These are phyloP conservation scores for Paragorgia papillata DNA, from an alignment of 92 coral and sea anemone species.

Conservation along the genomic window DNA sequence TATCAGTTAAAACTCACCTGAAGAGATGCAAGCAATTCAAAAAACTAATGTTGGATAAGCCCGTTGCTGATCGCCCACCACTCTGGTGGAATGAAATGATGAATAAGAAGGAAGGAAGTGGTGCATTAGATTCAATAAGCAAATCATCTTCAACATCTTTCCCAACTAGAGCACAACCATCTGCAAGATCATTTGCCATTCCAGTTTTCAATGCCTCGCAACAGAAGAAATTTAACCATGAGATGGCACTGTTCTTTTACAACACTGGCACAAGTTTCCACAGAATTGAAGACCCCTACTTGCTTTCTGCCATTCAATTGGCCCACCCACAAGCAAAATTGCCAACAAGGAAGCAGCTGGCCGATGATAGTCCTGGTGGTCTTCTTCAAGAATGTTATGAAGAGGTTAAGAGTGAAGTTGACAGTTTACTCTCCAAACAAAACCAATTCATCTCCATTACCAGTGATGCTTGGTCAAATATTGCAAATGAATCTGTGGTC, in stretches of 20 bases:
- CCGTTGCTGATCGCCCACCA: slow-evolving; percentile 6
- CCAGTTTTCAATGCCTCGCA: slow-evolving; percentile 31
- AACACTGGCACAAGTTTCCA: no score
- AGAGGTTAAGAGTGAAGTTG: slow-evolving; percentile 15
- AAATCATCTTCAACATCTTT: slow-evolving; percentile 26
- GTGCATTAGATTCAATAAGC: slow-evolving; percentile 1
- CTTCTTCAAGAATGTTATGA: no score
- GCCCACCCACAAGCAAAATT: slow-evolving; percentile 19
- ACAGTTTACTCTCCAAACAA: slow-evolving; percentile 21
- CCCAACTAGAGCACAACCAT: slow-evolving; percentile 21
- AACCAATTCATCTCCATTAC: slow-evolving; percentile 30
- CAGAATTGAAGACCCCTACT: slow-evolving; percentile 28
- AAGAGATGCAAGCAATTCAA: slow-evolving; percentile 31
- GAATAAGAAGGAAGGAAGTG: slow-evolving; percentile 23
- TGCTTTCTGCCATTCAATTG: slow-evolving; percentile 19
- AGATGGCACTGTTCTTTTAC: slow-evolving; percentile 26
- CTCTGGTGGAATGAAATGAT: slow-evolving; percentile 33
- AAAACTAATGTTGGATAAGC: slow-evolving; percentile 13
- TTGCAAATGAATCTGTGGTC: slow-evolving; percentile 22
- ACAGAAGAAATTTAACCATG: slow-evolving; percentile 30
- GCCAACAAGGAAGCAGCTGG: no score
- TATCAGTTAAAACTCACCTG: slow-evolving; percentile 27
- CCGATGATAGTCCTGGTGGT: no score
- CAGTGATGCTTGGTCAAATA: slow-evolving; percentile 33
- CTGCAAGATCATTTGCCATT: slow-evolving; percentile 25